A percentile compares a stretch with the other conserved stretches of the same genome.
phyloP scores from a whole-genome alignment of 2,797 vertebrate species.

The Erithacus rubecula region DNA sequence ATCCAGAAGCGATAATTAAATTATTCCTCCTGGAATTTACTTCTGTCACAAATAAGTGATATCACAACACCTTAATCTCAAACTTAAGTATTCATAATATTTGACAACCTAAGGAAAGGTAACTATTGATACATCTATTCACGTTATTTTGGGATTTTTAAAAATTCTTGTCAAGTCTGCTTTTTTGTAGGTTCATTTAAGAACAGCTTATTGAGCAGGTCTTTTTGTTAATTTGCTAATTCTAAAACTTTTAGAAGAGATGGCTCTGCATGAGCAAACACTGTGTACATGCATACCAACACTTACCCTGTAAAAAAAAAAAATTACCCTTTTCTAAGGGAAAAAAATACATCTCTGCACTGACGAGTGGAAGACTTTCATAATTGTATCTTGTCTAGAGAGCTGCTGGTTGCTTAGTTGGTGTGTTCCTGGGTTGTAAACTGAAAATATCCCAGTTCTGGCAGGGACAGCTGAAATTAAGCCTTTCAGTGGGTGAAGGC shows the following conservation, averaged over 20 bases:
- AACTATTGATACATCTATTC: background rate
- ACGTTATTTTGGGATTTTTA: background rate
- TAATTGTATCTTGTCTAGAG: background rate
- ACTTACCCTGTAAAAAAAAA: background rate
- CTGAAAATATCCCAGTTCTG: background rate
- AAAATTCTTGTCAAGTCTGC: background rate
- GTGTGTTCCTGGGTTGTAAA: background rate
- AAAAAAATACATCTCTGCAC: background rate
- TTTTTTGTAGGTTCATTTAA: background rate
- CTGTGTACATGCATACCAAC: too few relatives aligned
- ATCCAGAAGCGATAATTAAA: background rate
- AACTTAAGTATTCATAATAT: background rate
- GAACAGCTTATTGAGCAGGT: background rate
- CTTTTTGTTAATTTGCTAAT: background rate
- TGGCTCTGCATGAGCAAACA: background rate
- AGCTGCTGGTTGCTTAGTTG: background rate
- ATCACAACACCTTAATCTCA: background rate
- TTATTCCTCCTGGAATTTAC: background rate
- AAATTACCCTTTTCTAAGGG: background rate
- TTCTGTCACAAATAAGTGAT: background rate
- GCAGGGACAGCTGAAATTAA: background rate
- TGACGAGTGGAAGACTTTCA: background rate
- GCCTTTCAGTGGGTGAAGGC: constrained; percentile 9
- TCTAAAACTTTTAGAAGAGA: background rate
- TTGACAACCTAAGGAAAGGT: background rate